phyloP scores from a whole-genome alignment of 2,113 vertebrate genomes.

The Ammospiza caudacuta region DNA sequence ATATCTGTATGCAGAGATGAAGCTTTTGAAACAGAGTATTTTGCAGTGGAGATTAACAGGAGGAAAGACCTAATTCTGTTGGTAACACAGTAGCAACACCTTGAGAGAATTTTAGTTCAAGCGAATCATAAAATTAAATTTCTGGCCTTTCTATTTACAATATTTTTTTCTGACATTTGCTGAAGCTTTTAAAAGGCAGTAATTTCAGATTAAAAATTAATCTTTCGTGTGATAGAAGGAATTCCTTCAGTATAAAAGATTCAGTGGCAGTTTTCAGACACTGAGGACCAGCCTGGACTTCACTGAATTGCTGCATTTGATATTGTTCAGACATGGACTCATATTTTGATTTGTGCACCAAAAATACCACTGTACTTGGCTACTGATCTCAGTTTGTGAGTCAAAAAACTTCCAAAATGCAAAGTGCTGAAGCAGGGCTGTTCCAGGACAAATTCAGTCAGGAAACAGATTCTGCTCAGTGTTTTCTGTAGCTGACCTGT shows the following conservation, averaged over 20 bases:
- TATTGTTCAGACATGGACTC: not conserved
- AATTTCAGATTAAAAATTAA: no score
- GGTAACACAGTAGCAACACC: not conserved
- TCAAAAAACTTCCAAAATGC: not conserved
- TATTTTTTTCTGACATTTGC: no score
- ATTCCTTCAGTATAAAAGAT: not conserved
- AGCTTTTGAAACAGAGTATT: not conserved
- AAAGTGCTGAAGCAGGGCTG: not conserved
- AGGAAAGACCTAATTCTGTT: not conserved
- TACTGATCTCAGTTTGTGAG: not conserved
- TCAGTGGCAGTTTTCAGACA: not conserved
- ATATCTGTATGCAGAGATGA: not conserved
- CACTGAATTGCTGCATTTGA: not conserved
- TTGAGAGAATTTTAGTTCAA: no score
- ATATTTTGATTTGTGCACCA: not conserved
- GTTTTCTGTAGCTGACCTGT: not conserved
- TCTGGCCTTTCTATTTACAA: no score
- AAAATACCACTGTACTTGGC: not conserved
- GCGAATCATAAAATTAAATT: no score
- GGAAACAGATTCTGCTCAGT: not conserved
- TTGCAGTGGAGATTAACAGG: not conserved
- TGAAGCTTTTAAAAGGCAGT: no score
- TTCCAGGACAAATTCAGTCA: not conserved
- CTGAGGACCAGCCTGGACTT: not conserved
- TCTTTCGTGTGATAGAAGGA: not conserved